Percentiles rank a stretch among this genome's conserved stretches.
Conservation (phyloP, 2,888 invertebrate genomes). For the Standfussiana lucernea region DNA sequence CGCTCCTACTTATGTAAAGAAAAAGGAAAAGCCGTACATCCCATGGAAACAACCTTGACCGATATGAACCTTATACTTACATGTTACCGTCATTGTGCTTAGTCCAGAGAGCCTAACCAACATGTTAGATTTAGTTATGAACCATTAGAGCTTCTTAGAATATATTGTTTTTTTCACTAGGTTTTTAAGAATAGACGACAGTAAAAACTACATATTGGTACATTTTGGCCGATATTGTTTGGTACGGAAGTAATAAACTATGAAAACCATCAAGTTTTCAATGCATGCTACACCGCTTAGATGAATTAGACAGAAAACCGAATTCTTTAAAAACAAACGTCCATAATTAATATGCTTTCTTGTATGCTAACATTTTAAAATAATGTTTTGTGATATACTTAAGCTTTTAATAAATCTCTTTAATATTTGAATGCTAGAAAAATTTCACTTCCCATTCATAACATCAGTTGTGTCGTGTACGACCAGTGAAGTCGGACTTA, state of each 20-base stretch:
- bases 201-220: neutral
- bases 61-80: neutral
- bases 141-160: neutral
- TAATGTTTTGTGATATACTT: no score
- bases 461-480: neutral
- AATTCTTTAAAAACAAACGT: neutral
- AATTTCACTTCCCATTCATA: neutral
- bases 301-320: neutral
- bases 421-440: neutral
- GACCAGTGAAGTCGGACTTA: no score
- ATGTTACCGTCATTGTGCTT: neutral
- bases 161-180: neutral
- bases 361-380: no score
- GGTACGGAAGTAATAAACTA: neutral
- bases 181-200: neutral
- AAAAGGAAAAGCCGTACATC: neutral
- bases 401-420: no score
- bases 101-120: neutral
- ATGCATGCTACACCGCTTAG: neutral
- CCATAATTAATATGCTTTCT: no score
- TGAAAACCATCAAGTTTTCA: neutral
- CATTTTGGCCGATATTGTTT: neutral
- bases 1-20: constrained; percentile 5
- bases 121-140: neutral
- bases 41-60: neutral